Evolutionary conservation across 2,888 invertebrate species (phyloP).

Genomic region (Oscheius sp.): DNA sequence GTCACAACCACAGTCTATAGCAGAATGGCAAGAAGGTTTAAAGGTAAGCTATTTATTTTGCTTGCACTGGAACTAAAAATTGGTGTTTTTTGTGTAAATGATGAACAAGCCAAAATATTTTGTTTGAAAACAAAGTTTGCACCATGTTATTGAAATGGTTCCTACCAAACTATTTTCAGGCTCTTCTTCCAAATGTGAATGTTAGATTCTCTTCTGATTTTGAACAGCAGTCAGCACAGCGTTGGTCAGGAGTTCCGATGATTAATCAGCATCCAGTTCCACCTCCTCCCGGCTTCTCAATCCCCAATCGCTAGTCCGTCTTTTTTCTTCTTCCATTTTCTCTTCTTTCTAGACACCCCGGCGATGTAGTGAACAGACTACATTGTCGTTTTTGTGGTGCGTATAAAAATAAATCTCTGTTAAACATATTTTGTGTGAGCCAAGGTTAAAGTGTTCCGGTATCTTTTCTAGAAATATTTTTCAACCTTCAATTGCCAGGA

Average conservation of each 20-base stretch:
- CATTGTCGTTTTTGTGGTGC: conserved; percentile 30
- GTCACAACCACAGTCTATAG: conserved; percentile 26
- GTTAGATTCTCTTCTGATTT: conserved; percentile 58
- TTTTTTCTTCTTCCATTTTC: no score
- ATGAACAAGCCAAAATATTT: not conserved
- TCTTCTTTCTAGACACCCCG: no score
- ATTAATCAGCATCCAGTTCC: conserved; percentile 34
- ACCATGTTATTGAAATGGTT: conserved; percentile 35
- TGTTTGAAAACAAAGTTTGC: not conserved
- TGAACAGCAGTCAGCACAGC: conserved; percentile 29
- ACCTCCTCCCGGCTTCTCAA: conserved; percentile 53
- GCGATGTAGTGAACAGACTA: conserved; percentile 52
- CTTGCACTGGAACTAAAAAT: not conserved
- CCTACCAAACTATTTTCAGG: conserved; percentile 32
- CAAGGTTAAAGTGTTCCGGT: no score
- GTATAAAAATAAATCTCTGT: conserved; percentile 11
- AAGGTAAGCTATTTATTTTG: conserved; percentile 18
- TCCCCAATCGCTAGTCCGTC: conserved; percentile 47
- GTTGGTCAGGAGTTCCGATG: not conserved
- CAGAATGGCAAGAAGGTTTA: conserved; percentile 55
- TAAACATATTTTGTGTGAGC: not conserved
- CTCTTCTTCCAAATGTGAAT: conserved; percentile 66
- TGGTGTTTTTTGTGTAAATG: not conserved
- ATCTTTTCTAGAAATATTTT: not conserved
- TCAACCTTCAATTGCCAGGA: no score